A percentile compares a stretch with the other conserved stretches of the same genome.
phyloP scores from a whole-genome alignment of 92 coral and sea anemone species.

The Siderastrea radians region DNA sequence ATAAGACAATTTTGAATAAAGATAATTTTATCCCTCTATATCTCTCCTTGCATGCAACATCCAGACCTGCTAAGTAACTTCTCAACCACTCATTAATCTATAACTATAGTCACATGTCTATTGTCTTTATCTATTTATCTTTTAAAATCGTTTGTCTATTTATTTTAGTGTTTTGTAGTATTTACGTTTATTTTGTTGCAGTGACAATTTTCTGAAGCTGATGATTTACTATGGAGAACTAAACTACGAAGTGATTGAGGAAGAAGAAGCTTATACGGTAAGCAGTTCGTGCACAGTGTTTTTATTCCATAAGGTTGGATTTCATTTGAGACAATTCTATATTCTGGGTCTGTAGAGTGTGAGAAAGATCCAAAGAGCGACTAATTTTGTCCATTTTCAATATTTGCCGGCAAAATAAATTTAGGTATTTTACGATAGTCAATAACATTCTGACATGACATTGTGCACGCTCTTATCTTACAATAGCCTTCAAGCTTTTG shows the following conservation, averaged over 20 bases:
- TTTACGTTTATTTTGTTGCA: neutral
- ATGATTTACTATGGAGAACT: slow-evolving; percentile 37
- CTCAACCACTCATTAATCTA: too few species aligned
- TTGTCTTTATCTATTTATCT: neutral
- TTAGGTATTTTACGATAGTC: neutral
- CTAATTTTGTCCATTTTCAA: neutral
- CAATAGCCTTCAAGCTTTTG: slow-evolving; percentile 32
- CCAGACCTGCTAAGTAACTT: too few species aligned
- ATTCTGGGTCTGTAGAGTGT: too few species aligned
- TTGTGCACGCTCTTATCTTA: neutral
- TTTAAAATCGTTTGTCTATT: neutral
- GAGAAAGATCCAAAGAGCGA: neutral
- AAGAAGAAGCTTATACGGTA: slow-evolving; percentile 33
- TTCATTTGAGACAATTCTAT: neutral
- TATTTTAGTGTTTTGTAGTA: neutral
- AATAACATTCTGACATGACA: too few species aligned
- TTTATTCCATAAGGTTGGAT: neutral
- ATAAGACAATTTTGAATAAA: too few species aligned
- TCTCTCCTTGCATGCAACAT: neutral
- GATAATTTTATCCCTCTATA: neutral
- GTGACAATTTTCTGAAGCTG: slow-evolving; percentile 30
- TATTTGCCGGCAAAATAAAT: too few species aligned
- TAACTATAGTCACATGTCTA: neutral
- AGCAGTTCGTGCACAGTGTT: neutral
- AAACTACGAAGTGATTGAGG: slow-evolving; percentile 44